Evolutionary conservation across 2,888 invertebrate genomes (phyloP).

Genomic region (Emmelina monodactyla): DNA sequence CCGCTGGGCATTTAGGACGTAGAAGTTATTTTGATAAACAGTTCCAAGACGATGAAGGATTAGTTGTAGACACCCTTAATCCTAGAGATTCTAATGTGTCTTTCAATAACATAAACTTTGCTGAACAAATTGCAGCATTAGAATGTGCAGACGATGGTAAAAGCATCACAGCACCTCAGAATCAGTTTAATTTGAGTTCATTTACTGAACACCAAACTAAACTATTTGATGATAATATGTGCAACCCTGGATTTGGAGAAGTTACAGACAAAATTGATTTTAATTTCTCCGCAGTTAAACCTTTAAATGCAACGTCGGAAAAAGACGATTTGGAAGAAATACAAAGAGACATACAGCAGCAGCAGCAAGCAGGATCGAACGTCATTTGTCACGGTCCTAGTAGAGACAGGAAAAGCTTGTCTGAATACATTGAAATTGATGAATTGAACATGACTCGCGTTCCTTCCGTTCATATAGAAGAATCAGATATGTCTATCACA

Average conservation of each 20-base stretch:
- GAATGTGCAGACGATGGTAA: slow-evolving; percentile 27
- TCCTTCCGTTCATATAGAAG: slow-evolving; percentile 21
- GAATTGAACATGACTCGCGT: slow-evolving; percentile 33
- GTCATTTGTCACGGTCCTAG: slow-evolving; percentile 24
- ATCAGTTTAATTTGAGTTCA: slow-evolving; percentile 37
- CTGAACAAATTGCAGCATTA: slow-evolving; percentile 28
- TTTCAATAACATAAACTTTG: slow-evolving; percentile 29
- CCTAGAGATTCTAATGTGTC: slow-evolving; percentile 25
- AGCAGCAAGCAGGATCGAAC: slow-evolving; percentile 21
- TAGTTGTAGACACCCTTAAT: slow-evolving; percentile 22
- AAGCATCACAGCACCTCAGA: slow-evolving; percentile 25
- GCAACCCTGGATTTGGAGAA: slow-evolving; percentile 26
- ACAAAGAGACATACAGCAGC: slow-evolving; percentile 29
- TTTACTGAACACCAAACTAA: slow-evolving; percentile 39
- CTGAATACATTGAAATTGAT: slow-evolving; percentile 47
- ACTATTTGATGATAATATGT: slow-evolving; percentile 34
- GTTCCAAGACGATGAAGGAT: slow-evolving; percentile 41
- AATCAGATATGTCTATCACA: slow-evolving; percentile 50
- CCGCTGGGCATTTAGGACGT: slow-evolving; percentile 38
- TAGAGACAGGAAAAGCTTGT: slow-evolving; percentile 22
- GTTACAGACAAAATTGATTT: slow-evolving; percentile 35
- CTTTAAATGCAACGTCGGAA: slow-evolving; percentile 16
- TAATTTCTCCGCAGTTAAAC: slow-evolving; percentile 38
- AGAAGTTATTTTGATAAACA: slow-evolving; percentile 37
- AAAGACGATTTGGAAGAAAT: slow-evolving; percentile 47